phyloP scores from a whole-genome alignment of 2,113 vertebrate species.

The Siniperca chuatsi region DNA sequence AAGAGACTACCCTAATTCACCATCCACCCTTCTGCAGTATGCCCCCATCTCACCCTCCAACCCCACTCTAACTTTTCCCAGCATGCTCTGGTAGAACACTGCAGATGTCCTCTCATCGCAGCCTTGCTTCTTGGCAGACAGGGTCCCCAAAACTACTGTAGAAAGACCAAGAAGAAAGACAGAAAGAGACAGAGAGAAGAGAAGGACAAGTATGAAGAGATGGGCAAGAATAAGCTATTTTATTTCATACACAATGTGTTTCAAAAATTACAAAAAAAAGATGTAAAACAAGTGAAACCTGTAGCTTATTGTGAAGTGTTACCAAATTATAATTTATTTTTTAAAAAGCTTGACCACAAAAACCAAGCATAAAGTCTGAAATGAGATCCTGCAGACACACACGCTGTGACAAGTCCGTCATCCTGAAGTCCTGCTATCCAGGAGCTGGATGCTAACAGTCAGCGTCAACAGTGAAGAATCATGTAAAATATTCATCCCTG shows the following conservation, averaged over 20 bases:
- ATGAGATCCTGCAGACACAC: not conserved
- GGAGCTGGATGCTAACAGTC: conserved; percentile 44
- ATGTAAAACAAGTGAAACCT: not conserved
- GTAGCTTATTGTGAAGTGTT: too few relatives aligned
- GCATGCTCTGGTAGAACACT: conserved; percentile 26
- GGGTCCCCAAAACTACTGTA: not conserved
- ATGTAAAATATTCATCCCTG: conserved; percentile 80
- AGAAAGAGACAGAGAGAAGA: not conserved
- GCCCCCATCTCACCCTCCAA: conserved; percentile 49
- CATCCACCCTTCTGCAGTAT: conserved; percentile 37
- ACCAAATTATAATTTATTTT: not conserved
- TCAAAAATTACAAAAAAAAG: not conserved
- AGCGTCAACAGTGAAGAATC: conserved; percentile 52
- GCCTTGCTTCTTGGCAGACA: not conserved
- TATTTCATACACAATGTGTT: not conserved
- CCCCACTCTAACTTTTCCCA: conserved; percentile 25
- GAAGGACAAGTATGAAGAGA: not conserved
- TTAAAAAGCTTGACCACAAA: not conserved
- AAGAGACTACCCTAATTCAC: conserved; percentile 71
- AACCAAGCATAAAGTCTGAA: not conserved
- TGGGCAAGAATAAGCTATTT: not conserved
- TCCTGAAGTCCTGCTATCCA: conserved; percentile 34
- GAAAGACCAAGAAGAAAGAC: not conserved
- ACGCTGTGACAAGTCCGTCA: not conserved
- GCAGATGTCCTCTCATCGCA: conserved; percentile 1